Evolutionary conservation across 2,797 vertebrate species (phyloP).

Genomic region (Pachyuromys duprasi): DNA sequence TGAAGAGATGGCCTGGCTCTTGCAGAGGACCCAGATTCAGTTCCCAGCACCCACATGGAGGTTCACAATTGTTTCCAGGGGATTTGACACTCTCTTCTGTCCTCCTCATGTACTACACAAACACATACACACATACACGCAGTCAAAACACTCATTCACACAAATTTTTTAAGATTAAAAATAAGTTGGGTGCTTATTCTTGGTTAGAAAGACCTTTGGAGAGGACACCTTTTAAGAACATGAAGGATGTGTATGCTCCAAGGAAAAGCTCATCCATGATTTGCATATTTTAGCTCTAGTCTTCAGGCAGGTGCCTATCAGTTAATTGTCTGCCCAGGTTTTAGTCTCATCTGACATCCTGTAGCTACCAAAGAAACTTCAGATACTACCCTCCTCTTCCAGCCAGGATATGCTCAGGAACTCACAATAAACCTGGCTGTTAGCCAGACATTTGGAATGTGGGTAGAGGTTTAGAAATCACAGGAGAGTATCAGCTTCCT

Average conservation of each 20-base stretch:
- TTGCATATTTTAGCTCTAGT: not conserved
- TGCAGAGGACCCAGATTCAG: not conserved
- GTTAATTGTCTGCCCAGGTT: not conserved
- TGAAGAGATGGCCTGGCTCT: not conserved
- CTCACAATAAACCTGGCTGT: not conserved
- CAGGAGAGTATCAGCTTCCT: not conserved
- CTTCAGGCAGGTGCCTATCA: not conserved
- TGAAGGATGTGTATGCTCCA: not conserved
- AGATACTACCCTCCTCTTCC: constrained; percentile 10
- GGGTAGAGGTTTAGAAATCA: not conserved
- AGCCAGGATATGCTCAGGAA: not conserved
- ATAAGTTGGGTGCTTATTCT: not conserved
- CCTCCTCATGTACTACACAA: not conserved
- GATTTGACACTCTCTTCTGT: not conserved
- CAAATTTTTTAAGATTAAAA: not conserved
- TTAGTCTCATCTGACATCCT: not conserved
- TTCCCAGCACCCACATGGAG: not conserved
- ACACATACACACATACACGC: not conserved
- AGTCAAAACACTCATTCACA: not conserved
- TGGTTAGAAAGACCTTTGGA: not conserved
- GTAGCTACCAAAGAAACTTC: constrained; percentile 11
- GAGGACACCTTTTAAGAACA: not conserved
- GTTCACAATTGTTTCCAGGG: not conserved
- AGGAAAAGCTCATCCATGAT: not conserved
- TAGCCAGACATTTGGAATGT: not conserved